A percentile compares a stretch with the other conserved stretches of the same genome.
Evolutionary conservation across 2,888 invertebrate species (phyloP).

Genomic region (Paralinhomoeus sp.): DNA sequence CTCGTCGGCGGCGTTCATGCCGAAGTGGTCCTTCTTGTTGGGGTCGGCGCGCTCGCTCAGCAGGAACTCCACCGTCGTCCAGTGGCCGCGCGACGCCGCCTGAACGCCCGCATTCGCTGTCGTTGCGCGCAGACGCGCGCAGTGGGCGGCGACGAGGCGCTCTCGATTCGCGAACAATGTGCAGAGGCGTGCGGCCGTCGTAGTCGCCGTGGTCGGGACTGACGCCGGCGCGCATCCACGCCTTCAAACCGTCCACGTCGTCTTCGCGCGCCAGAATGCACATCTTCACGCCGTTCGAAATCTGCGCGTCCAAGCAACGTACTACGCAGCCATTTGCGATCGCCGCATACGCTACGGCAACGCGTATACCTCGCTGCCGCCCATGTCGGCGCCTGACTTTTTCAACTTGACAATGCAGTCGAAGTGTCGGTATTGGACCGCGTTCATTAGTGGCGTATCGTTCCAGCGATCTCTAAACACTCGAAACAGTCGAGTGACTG

Average conservation of each 20-base stretch:
- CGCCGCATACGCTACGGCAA: background rate
- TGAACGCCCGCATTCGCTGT: too few relatives aligned
- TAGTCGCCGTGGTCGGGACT: constrained; percentile 4
- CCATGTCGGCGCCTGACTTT: constrained; percentile 51
- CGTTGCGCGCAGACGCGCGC: too few relatives aligned
- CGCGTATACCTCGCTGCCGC: constrained; percentile 36
- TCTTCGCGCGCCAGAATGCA: constrained; percentile 32
- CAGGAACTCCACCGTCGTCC: background rate
- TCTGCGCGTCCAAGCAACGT: background rate
- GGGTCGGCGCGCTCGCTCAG: background rate
- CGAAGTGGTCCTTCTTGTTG: constrained; percentile 1
- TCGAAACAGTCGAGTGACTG: background rate
- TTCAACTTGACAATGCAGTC: constrained; percentile 40
- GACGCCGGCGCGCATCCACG: constrained; percentile 15
- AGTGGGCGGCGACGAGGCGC: too few relatives aligned
- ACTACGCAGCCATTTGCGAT: too few relatives aligned
- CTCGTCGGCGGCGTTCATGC: background rate
- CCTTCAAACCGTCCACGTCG: constrained; percentile 23
- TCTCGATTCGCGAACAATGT: background rate
- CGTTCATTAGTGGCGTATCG: constrained; percentile 38
- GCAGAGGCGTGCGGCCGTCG: constrained; percentile 5
- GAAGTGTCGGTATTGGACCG: constrained; percentile 29
- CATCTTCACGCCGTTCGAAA: constrained; percentile 38
- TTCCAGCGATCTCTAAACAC: constrained; percentile 22
- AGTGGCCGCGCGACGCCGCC: background rate